Conservation (phyloP, 1,140 invertebrate genomes). For the Goniozus legneri region DNA sequence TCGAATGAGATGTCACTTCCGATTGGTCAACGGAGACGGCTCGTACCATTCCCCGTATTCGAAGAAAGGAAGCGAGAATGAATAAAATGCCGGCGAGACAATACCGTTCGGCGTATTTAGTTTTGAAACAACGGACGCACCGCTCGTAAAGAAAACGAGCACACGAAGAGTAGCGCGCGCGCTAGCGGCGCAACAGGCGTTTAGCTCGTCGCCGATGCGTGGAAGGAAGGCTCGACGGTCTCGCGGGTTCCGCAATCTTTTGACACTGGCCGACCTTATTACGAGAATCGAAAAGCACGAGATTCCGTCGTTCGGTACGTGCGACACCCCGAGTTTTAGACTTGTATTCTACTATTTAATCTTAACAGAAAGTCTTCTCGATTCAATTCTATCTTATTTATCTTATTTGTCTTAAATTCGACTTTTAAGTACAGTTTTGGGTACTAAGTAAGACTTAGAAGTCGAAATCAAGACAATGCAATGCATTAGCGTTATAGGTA, state of each 20-base stretch:
- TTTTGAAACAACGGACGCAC: not conserved
- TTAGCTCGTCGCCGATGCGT: not conserved
- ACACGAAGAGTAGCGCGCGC: not conserved
- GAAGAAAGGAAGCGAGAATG: not conserved
- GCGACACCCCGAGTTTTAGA: not conserved
- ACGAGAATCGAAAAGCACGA: too few species aligned
- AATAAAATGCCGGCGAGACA: not conserved
- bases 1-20: not conserved
- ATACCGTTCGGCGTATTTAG: not conserved
- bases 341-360: not conserved
- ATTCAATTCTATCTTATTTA: too few species aligned
- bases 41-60: too few species aligned
- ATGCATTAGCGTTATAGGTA: too few species aligned
- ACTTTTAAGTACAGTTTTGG: too few species aligned
- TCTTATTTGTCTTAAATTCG: too few species aligned
- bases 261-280: not conserved
- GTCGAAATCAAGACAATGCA: too few species aligned
- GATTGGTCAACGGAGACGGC: not conserved
- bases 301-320: too few species aligned
- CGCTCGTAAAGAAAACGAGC: not conserved
- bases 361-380: too few species aligned
- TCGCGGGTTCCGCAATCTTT: not conserved
- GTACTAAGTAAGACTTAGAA: not conserved
- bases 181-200: not conserved
- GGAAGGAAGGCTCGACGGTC: too few species aligned